Percentiles rank a stretch among this genome's conserved stretches.
Evolutionary conservation across 2,797 vertebrate genomes (phyloP).

Genomic region (Hafferia zeledoni): DNA sequence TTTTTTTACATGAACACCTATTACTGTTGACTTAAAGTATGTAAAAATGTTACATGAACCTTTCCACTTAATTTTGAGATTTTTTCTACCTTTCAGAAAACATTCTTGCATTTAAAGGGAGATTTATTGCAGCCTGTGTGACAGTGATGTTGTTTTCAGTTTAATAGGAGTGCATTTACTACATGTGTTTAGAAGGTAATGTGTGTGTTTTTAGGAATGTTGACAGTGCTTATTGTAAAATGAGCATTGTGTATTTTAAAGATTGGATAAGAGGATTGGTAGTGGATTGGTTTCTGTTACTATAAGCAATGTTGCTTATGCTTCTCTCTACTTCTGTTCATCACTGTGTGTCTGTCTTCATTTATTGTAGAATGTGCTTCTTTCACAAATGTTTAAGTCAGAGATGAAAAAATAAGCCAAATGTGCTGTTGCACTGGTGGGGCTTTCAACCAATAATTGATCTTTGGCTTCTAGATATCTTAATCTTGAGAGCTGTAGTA

Average conservation of each 20-base stretch:
- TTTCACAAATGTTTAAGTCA: not conserved
- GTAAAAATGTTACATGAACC: not conserved
- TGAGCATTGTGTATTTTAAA: not conserved
- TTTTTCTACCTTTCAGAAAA: not conserved
- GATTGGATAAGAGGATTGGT: not conserved
- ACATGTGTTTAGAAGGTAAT: accelerated
- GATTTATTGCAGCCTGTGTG: not conserved
- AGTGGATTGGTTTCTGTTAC: not conserved
- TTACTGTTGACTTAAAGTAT: not conserved
- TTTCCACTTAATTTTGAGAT: not conserved
- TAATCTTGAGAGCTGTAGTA: not conserved
- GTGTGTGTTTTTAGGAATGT: not conserved
- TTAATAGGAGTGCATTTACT: not conserved
- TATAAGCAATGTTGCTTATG: not conserved
- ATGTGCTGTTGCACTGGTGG: not conserved
- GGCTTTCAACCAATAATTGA: not conserved
- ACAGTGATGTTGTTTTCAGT: not conserved
- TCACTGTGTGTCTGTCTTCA: not conserved
- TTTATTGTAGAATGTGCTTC: not conserved
- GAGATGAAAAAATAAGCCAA: not conserved
- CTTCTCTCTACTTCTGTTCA: not conserved
- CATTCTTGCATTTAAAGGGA: not conserved
- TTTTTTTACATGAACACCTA: not conserved
- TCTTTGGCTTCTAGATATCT: not conserved
- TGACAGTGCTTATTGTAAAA: not conserved